phyloP scores from a whole-genome alignment of 2,113 vertebrate genomes.

The Andinoacara biseriatus region DNA sequence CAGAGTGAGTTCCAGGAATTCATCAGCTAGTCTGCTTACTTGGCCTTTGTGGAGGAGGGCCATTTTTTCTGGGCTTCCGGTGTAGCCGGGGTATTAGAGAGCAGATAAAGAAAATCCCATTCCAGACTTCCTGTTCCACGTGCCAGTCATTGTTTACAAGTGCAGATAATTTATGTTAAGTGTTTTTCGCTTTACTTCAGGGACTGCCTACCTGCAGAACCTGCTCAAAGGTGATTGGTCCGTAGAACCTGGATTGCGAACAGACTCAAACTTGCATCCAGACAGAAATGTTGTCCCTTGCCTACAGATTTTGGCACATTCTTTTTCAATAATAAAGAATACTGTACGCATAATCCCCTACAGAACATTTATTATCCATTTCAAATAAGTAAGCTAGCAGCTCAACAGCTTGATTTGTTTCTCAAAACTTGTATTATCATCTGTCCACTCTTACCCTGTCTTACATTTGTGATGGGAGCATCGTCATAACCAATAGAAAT shows the following conservation, averaged over 20 bases:
- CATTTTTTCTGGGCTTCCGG: background rate
- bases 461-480: background rate
- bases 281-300: background rate
- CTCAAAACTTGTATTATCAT: background rate
- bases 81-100: background rate
- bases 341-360: background rate
- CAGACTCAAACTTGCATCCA: background rate
- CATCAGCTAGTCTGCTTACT: background rate
- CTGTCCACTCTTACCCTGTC: background rate
- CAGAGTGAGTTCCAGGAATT: background rate
- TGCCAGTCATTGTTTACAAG: background rate
- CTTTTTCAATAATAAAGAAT: background rate
- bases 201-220: background rate
- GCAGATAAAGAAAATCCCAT: background rate
- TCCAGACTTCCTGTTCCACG: background rate
- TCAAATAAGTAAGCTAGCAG: background rate
- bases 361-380: background rate
- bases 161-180: too few species aligned
- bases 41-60: background rate
- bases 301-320: background rate
- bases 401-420: background rate
- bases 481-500: background rate
- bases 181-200: too few species aligned
- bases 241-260: background rate
- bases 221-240: background rate